Conservation (phyloP, 2,888 invertebrate genomes). For the Protonemura montana region DNA sequence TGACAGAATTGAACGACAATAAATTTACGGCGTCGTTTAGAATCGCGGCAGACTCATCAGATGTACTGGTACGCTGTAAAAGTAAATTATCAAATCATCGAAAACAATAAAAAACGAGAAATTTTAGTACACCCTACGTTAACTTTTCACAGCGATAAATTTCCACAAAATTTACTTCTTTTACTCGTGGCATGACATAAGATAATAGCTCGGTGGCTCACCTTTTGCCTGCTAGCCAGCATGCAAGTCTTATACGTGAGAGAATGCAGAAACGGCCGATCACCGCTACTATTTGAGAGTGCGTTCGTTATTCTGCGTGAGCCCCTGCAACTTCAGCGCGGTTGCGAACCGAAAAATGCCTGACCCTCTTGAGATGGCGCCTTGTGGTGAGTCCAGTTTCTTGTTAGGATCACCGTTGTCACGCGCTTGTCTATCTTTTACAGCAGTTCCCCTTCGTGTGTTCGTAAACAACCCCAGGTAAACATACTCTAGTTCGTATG, state of each 20-base stretch:
- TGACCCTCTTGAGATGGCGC: background rate
- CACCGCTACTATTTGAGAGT: background rate
- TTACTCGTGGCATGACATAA: background rate
- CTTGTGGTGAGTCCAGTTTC: background rate
- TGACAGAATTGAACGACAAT: background rate
- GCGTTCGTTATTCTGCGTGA: background rate
- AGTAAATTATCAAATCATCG: background rate
- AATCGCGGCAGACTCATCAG: background rate
- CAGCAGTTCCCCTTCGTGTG: background rate
- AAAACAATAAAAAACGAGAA: background rate
- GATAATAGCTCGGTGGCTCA: background rate
- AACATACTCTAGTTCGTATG: background rate
- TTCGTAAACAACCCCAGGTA: background rate
- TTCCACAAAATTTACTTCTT: background rate
- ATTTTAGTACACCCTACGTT: background rate
- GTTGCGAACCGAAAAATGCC: background rate
- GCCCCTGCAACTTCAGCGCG: background rate
- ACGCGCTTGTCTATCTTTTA: background rate
- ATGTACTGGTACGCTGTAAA: background rate
- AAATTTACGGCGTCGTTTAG: background rate
- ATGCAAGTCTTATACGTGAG: slow-evolving; percentile 3
- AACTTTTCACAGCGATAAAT: background rate
- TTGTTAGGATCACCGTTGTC: background rate
- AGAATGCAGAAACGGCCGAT: background rate
- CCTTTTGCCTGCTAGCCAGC: background rate